Evolutionary conservation across 2,888 invertebrate genomes (phyloP), one percentile per base, ranked within the genome.

Genomic region (Caradrina clavipalpis): DNA sequence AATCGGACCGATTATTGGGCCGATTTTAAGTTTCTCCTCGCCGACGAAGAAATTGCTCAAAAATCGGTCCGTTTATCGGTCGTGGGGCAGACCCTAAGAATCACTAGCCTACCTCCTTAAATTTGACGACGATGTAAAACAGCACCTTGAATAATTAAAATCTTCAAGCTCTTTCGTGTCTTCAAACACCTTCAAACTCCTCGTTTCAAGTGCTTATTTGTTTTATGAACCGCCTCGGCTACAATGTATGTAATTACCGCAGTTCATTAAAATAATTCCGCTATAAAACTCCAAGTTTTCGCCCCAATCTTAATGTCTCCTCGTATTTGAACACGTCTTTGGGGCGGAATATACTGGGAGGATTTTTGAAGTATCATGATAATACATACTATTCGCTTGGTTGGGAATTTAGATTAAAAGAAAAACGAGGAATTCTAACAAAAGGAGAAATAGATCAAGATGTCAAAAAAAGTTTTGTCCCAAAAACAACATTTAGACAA

Each of bases 221-320:
- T 72, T 81, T 62, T 72, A 78, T 53, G 67, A 74, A 72, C 62
- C 59, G 26, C 45, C 31, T 70, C 61, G 63, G 69, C 82, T 69
- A 85, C 78, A 81, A 82, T 83, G 82, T 84, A 79, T 82, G 78
- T 83, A 88, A 89, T 89, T 87, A 86, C 76, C 56, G 76, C 81
- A 85, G 80, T 87, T 86, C 88, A 90, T 90, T 89, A 89, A 86
- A 89, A 89, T 89, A 89, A 88, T 89, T 82, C 69, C 55, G 78
- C 77, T 68, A 85, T 89, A 89, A 90, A 90, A 86, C 85, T 82
- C 69, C 58, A 87, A 89, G 86, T 89, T 89, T 87, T 82, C 84
- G 69, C 74, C 71, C 74, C 78, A 78, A 65, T 82, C 86, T 87
- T 84, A 86, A 89, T 86, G 84, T 80, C 76, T 81, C 80, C 75